Base-by-base conservation (phyloP, 2,113 vertebrate species). In the Edolisoma coerulescens region DNA sequence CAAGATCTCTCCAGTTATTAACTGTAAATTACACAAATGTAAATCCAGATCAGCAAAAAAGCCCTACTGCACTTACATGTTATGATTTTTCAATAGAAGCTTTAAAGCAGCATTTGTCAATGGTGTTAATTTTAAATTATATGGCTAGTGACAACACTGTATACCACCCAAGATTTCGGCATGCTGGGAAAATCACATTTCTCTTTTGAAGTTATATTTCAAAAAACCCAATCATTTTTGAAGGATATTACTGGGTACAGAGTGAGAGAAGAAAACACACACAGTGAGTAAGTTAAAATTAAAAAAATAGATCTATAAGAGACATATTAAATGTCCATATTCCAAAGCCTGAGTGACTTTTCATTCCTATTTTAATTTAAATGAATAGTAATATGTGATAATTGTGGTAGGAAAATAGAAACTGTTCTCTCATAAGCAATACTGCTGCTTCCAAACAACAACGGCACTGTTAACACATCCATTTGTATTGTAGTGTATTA, bases 101-200 rank as follows among this genome's bases (percentile, higher is more conserved):
- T 89, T 90, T 83, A 92, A 90, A 92, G 68, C 7, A 75, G 52
- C 28, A 87, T 92, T 96, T 94, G 83, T 86, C 83, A 81, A 18
- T 87, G 28, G 77, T 56, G 73, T 87, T 93, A 93, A 95, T 95
- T 96, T 94, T 56, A 75, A 94, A 82, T 95, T 89, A 47, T 81
- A 70, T 82, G 64, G 68, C 60, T 90, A 90, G 73, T 75, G 76
- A 95, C 85, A 96, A 88, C 32, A 64, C 41, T 83, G 52, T 78
- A 81, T 81, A 56, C 93, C 85, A 94, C 76, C 79, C 92, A 96
- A 78, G 82, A 80, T 81, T 89, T 89, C 47, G 50, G 32, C 88
- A 81, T 52, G 73, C 71, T 93, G 71, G 41, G 71, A 86, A 92
- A 94, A 87, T 68, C 47, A 47, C 32, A 41, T 70, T 91, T 86